A percentile compares a stretch with the other conserved stretches of the same genome.
phyloP scores from a whole-genome alignment of 2,797 vertebrate species.

The Chloroceryle amazona region DNA sequence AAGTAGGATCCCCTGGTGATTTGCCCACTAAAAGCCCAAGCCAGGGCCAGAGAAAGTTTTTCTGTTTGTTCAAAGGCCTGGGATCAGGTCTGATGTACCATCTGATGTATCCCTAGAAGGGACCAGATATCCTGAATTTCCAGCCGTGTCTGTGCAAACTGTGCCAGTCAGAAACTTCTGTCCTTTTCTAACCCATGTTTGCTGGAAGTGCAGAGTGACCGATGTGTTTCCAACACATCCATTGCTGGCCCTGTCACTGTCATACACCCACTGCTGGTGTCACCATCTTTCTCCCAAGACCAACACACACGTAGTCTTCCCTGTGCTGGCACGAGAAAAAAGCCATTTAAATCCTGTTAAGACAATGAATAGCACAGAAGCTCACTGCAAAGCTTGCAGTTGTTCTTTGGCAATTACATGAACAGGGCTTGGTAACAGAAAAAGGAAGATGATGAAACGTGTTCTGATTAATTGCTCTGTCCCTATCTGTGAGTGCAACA shows the following conservation, averaged over 20 bases:
- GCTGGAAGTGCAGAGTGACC: neutral
- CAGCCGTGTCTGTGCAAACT: neutral
- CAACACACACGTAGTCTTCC: neutral
- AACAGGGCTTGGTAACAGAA: constrained; percentile 27
- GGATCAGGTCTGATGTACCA: neutral
- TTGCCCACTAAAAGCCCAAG: neutral
- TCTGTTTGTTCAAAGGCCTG: neutral
- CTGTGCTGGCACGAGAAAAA: constrained; percentile 42
- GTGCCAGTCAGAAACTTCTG: neutral
- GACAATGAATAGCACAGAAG: constrained; percentile 40
- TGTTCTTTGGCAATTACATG: constrained; percentile 37
- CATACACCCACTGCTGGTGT: neutral
- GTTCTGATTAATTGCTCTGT: constrained; percentile 59
- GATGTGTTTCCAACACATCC: neutral
- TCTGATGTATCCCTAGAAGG: neutral
- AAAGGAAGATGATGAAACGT: neutral
- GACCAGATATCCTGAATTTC: neutral
- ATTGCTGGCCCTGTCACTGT: neutral
- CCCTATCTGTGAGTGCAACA: neutral
- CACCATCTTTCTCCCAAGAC: neutral
- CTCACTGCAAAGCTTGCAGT: constrained; percentile 43
- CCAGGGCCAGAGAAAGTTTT: neutral
- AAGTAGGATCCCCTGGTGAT: neutral
- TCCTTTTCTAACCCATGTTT: neutral
- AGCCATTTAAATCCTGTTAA: constrained; percentile 2